Conservation (phyloP, 2,888 invertebrate genomes). For the Hololepta plana region DNA sequence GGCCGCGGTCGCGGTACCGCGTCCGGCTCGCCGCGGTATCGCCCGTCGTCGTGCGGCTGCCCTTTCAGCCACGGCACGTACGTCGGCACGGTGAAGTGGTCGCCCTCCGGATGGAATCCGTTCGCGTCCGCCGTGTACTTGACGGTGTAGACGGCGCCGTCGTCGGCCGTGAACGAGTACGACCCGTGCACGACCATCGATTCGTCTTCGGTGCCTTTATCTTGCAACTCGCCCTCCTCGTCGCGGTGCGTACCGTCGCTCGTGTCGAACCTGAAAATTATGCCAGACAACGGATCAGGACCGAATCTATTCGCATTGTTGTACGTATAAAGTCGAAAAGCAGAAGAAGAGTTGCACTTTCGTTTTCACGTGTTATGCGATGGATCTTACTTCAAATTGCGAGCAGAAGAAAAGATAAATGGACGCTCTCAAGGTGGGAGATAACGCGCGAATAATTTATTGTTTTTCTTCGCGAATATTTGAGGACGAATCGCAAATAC, state of each 20-base stretch:
- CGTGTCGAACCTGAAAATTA: constrained; percentile 14
- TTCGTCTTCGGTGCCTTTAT: constrained; percentile 13
- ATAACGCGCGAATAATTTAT: background rate
- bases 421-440: background rate
- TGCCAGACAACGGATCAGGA: no score
- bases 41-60: background rate
- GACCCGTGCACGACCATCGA: constrained; percentile 24
- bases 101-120: constrained; percentile 17
- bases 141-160: constrained; percentile 26
- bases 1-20: no score
- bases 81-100: constrained; percentile 16
- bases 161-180: constrained; percentile 27
- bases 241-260: constrained; percentile 17
- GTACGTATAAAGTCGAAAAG: no score
- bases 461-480: no score
- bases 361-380: no score
- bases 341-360: no score
- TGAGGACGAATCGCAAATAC: no score
- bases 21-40: no score
- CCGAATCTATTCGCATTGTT: constrained; percentile 1
- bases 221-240: constrained; percentile 15
- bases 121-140: constrained; percentile 31
- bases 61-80: constrained; percentile 11
- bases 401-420: background rate
- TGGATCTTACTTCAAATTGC: no score